Conservation (phyloP, 2,888 invertebrate genomes). For the Spisula solida region DNA sequence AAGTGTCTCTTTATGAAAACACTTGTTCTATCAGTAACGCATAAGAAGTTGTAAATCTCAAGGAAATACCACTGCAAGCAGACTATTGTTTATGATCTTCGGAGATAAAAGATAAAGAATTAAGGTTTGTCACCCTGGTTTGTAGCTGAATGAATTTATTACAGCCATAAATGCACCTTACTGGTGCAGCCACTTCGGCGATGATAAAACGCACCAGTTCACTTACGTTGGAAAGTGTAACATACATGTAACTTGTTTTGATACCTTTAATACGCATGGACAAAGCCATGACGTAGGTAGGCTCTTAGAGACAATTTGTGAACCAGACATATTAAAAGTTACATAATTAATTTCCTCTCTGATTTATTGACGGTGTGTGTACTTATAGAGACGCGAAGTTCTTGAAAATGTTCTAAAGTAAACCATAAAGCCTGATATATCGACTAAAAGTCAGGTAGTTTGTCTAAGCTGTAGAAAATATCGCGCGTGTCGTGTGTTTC, state of each 20-base stretch:
- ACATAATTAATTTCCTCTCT: not conserved
- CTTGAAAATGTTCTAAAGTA: not conserved
- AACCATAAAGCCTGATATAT: not conserved
- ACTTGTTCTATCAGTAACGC: not conserved
- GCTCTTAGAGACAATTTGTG: not conserved
- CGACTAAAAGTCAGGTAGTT: not conserved
- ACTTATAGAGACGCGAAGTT: not conserved
- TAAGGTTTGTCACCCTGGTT: not conserved
- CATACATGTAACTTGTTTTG: not conserved
- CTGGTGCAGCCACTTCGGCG: not conserved
- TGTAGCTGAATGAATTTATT: conserved; percentile 13
- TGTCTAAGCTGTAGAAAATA: not conserved
- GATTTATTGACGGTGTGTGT: not conserved
- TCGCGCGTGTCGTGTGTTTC: not conserved
- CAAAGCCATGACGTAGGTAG: not conserved
- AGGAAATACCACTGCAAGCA: not conserved
- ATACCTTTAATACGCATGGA: not conserved
- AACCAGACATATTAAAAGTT: not conserved
- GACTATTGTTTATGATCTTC: not conserved
- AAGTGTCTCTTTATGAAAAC: conserved; percentile 6
- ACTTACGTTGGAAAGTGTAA: not conserved
- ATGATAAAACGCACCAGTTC: not conserved
- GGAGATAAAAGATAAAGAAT: not conserved
- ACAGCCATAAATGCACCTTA: not conserved
- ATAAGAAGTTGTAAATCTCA: not conserved